phyloP scores from a whole-genome alignment of 2,888 invertebrate species.

The Tolmerus cingulatus region DNA sequence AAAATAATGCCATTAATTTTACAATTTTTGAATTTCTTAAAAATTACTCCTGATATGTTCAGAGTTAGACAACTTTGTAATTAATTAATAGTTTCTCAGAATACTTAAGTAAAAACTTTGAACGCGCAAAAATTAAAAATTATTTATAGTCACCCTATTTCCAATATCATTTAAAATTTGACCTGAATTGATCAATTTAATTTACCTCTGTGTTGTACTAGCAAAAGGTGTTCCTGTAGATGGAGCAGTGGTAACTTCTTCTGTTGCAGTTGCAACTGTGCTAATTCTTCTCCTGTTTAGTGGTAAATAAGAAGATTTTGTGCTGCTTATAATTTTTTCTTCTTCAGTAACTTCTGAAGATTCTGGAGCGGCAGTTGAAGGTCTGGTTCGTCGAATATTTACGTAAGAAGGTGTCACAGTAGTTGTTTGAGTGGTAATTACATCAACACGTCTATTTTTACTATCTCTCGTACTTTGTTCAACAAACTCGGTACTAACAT shows the following conservation, averaged over 20 bases:
- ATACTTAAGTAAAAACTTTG: too few species aligned
- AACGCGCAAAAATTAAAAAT: too few species aligned
- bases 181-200: not conserved
- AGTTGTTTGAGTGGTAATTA: slow-evolving; percentile 31
- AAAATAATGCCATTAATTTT: not conserved
- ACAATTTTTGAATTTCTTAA: not conserved
- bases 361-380: slow-evolving; percentile 58
- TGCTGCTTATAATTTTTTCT: not conserved
- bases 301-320: slow-evolving; percentile 55
- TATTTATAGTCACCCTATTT: slow-evolving; percentile 44
- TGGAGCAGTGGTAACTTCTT: not conserved
- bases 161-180: not conserved
- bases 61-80: not conserved
- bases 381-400: slow-evolving; percentile 74
- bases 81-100: too few species aligned
- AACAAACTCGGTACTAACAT: slow-evolving; percentile 52
- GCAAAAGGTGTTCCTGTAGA: not conserved
- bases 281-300: slow-evolving; percentile 52
- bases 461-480: slow-evolving; percentile 50
- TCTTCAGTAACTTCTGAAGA: slow-evolving; percentile 48
- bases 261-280: slow-evolving; percentile 1
- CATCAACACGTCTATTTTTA: slow-evolving; percentile 42
- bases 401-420: slow-evolving; percentile 71
- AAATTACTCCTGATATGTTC: not conserved
- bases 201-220: slow-evolving; percentile 16